phyloP scores from a whole-genome alignment of 2,888 invertebrate genomes.

The Perithous albicinctus region DNA sequence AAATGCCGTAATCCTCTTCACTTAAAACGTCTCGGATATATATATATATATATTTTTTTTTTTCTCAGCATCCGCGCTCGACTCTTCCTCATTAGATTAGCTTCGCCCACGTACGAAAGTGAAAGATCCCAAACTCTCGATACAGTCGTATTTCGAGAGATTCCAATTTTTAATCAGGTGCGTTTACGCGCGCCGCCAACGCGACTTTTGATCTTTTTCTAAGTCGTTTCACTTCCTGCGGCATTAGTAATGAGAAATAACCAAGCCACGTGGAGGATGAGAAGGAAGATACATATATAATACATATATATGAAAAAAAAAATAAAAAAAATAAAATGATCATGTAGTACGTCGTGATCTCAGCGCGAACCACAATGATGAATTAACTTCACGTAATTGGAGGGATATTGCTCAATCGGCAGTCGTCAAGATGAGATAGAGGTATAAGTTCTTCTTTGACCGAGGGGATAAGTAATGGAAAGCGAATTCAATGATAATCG shows the following conservation, averaged over 20 bases:
- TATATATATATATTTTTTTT: too few species aligned
- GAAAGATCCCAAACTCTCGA: not conserved
- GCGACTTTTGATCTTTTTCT: not conserved
- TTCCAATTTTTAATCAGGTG: not conserved
- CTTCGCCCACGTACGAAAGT: slow-evolving; percentile 1
- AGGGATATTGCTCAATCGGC: slow-evolving; percentile 48
- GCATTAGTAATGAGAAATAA: slow-evolving; percentile 13
- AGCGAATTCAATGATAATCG: slow-evolving; percentile 38
- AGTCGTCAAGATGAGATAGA: not conserved
- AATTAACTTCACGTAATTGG: slow-evolving; percentile 38
- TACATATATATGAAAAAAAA: too few species aligned
- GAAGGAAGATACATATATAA: slow-evolving; percentile 1
- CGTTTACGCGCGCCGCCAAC: not conserved
- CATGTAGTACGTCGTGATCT: not conserved
- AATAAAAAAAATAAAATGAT: slow-evolving; percentile 21
- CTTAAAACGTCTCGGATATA: not conserved
- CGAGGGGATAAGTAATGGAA: slow-evolving; percentile 32
- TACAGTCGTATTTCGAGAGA: slow-evolving; percentile 26
- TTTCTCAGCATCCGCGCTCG: not conserved
- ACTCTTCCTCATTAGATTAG: not conserved
- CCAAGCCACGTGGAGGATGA: slow-evolving; percentile 15
- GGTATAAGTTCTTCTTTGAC: not conserved
- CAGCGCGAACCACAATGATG: slow-evolving; percentile 12
- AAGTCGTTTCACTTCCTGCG: not conserved
- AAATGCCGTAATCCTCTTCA: slow-evolving; percentile 1